Base-by-base conservation (phyloP, 2,797 vertebrate species). In the Xiphophorus birchmanni region DNA sequence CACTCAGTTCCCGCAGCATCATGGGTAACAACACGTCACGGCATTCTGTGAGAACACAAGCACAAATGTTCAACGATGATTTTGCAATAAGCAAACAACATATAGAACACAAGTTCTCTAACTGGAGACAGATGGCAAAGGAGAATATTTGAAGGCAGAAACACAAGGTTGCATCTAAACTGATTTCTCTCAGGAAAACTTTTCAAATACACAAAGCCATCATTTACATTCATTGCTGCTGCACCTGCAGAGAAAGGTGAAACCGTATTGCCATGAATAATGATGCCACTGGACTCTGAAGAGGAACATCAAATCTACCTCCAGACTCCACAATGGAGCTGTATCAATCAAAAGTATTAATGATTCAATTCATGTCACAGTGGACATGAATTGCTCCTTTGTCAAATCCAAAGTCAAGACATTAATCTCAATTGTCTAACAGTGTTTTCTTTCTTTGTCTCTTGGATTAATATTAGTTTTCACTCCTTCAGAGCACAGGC, bases 21-120 rank as follows among this genome's bases (percentile, higher is more conserved):
- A 99, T 97, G 82, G 98, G 98, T 82, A 99, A 95, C 87, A 99
- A 89, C 84, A 99, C 95, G 82, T 99, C 98, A 73, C 98, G 97
- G 87, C 98, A 99, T 82, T 98, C 98, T 99, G 91, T 3, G 54
- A 54, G 60, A 74, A 82, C 29, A 76, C 50, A 74, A 72, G 2
- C 54, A 78, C 10, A 56, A 52, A 95, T 89, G 72, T 93, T 94
- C 17, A 95, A 95, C 79, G 95, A 96, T 56, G 17, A 67, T 69
- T 69, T 69, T 69, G 35, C 29, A n/a, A 67, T 35, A 11, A 67
- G 63, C 63, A 40, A 17, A 26, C 37, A 40, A 42, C 11, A 12
- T 11, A 11, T 21, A 5, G 1, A 12, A 69, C 11, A 42, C 37
- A 69, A 4, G 21, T 69, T 69, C 4, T 69, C 3, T 12, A 42